phyloP scores from a whole-genome alignment of 2,113 vertebrate genomes.

The Piaya cayana region DNA sequence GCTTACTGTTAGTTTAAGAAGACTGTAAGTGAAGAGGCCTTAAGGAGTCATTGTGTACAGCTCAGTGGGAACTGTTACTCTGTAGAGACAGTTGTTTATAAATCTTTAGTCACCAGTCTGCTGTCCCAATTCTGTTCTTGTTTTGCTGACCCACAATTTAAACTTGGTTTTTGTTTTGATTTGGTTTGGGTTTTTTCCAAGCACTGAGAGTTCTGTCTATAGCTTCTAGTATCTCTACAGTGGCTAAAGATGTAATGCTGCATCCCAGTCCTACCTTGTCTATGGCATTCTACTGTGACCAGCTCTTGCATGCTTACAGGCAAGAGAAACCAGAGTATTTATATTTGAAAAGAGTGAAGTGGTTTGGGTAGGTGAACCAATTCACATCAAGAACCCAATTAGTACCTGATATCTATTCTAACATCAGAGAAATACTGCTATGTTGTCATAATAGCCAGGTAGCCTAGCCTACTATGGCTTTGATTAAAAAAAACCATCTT shows the following conservation, averaged over 20 bases:
- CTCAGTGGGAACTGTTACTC: not conserved
- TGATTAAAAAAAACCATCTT: not conserved
- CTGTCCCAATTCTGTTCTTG: not conserved
- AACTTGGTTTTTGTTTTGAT: not conserved
- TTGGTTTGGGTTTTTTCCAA: not conserved
- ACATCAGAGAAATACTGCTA: not conserved
- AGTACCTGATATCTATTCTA: not conserved
- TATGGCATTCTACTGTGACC: not conserved
- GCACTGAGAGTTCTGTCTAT: not conserved
- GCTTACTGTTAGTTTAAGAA: not conserved
- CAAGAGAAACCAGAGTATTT: not conserved
- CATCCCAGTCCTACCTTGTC: not conserved
- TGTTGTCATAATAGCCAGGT: not conserved
- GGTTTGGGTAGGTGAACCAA: not conserved
- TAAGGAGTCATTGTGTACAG: not conserved
- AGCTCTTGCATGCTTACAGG: not conserved
- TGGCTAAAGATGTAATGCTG: rapidly evolving
- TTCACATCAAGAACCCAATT: not conserved
- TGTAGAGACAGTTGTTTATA: not conserved
- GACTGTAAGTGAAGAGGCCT: not conserved
- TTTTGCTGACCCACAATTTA: not conserved
- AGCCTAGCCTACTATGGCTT: not conserved
- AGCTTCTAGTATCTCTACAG: not conserved
- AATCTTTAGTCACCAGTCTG: not conserved
- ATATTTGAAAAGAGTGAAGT: not conserved